Percentiles rank a stretch among this genome's conserved stretches.
These are phyloP conservation scores for Galeopsomyia nigrocyanea DNA, from an alignment of 2,888 invertebrate genomes.

Conservation along the genomic window DNA sequence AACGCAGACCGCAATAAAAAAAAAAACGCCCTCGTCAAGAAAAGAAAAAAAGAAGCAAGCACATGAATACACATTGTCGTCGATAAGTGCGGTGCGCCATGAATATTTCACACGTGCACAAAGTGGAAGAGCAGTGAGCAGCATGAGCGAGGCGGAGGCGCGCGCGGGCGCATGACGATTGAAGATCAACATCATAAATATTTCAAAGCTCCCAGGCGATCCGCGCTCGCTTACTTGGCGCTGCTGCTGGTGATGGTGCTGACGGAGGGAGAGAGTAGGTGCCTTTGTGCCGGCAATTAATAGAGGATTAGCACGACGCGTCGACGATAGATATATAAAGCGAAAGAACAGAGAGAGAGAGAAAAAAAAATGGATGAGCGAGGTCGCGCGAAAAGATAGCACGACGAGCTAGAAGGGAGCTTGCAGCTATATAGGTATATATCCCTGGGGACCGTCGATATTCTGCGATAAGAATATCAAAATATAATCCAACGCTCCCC, in stretches of 20 bases:
- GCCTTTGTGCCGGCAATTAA: conserved; percentile 66
- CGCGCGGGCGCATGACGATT: conserved; percentile 35
- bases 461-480: conserved; percentile 68
- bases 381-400: conserved; percentile 29
- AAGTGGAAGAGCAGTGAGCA: no score
- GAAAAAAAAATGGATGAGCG: not conserved
- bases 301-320: conserved; percentile 62
- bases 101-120: conserved; percentile 39
- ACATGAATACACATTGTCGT: not conserved
- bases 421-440: conserved; percentile 21
- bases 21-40: no score
- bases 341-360: conserved; percentile 8
- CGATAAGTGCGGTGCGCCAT: conserved; percentile 15
- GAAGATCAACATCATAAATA: conserved; percentile 48
- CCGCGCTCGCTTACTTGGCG: not conserved
- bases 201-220: conserved; percentile 38
- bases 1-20: no score
- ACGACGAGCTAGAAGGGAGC: conserved; percentile 15
- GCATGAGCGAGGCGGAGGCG: not conserved
- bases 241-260: not conserved
- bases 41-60: no score
- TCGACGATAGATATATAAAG: conserved; percentile 16
- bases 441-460: conserved; percentile 54
- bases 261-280: not conserved
- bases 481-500: conserved; percentile 62